Conservation (phyloP, 2,888 invertebrate species). For the Tetragonisca angustula region DNA sequence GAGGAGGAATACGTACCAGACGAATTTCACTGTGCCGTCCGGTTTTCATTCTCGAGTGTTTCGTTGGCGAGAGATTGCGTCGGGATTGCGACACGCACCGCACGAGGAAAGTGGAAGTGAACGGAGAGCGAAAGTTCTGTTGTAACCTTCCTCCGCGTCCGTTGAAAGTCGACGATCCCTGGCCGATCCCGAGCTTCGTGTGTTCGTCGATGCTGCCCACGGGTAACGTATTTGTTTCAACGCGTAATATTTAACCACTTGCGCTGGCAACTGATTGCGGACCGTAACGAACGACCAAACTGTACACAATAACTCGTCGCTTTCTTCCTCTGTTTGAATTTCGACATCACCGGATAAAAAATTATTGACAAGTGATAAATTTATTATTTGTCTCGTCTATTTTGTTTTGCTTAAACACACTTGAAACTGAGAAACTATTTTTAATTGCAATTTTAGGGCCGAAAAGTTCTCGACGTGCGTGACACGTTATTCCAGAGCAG, state of each 20-base stretch:
- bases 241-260: not conserved
- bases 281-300: too few relatives aligned
- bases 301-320: too few relatives aligned
- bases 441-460: too few relatives aligned
- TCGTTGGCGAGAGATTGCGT: not conserved
- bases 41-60: not conserved
- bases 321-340: too few relatives aligned
- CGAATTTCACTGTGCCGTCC: not conserved
- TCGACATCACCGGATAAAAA: too few relatives aligned
- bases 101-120: constrained; percentile 77
- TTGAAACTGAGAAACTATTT: too few relatives aligned
- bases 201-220: constrained; percentile 40
- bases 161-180: constrained; percentile 34
- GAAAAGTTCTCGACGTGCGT: too few relatives aligned
- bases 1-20: not conserved
- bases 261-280: too few relatives aligned
- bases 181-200: not conserved
- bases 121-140: constrained; percentile 75
- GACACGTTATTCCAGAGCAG: too few relatives aligned
- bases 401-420: too few relatives aligned
- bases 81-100: not conserved
- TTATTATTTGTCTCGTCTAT: too few relatives aligned
- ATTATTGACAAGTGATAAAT: too few relatives aligned
- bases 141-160: constrained; percentile 21
- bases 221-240: constrained; percentile 49